Evolutionary conservation across 64 coral and sea anemone species (phyloP), one percentile per base, ranked within the genome.

Genomic region (Stichodactyla mertensii): DNA sequence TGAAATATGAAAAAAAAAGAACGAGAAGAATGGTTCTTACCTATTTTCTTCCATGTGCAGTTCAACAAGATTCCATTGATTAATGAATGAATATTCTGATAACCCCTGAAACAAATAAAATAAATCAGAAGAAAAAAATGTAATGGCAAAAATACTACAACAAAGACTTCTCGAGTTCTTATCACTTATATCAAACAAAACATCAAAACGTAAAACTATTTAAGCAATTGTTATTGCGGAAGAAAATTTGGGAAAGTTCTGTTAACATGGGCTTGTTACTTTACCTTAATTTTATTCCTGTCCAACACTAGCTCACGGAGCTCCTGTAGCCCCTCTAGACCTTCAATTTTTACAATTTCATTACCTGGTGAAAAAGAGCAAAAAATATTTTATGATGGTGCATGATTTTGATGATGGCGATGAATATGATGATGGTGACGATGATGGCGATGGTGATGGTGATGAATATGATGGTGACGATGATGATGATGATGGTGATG

Each of bases 231-330:
- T 67, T 8, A 6, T 8, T 67, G 64, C 64, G n/a, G 58, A 61
- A 61, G 16, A 14, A 16, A 61, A 12, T 16, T 71, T 71, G 24
- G 24, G 4, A 9, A 7, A 71, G 24, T 0, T 31, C 28, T 31
- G 62, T 79, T 11, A 79, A 24, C 52, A 16, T 54, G 36, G 36
- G 36, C 15, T 6, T 81, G 7, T 18, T 80, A 28, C 0, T 31
- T 79, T 36, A 95, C 97, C 88, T 99, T 99, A 52, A 99, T 95
- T 90, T 95, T 99, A 84, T 99, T 99, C 70, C 93, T 86, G 79
- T 99, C 97, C 7, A 99, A 83, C 56, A 99, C 97, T 64, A 99
- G 88, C 69, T 99, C 97, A 71, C 93, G 71, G 11, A 99, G 83
- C 80, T 94, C 85, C 64, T 86, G 93, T 69, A 99, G 58, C 57